Evolutionary conservation across 2,113 vertebrate species (phyloP), one percentile per base, ranked within the genome.

Genomic region (Ursus arctos): DNA sequence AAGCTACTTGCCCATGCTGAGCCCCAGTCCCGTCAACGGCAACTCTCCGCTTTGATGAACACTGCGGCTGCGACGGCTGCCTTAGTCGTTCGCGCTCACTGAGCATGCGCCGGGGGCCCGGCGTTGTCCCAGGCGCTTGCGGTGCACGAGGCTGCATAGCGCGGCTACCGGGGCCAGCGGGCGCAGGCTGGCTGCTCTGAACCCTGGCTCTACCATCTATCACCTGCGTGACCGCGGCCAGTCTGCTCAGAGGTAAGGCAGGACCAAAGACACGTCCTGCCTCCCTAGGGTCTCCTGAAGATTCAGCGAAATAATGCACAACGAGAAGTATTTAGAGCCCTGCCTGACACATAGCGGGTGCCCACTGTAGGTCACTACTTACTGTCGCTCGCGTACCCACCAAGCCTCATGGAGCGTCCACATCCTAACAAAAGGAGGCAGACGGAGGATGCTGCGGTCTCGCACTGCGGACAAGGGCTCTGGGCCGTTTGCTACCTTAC

Each of bases 391-490:
- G 0, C 1, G 6, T 21, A 7, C 49, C 33, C 14, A 7, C 26
- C 65, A 7, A 6, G 6, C 36, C 51, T 67, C 22, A 9, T 21
- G n/a, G 26, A 76, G 13, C 83, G 67, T 82, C 79, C 53, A 36
- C 7, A 13, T 22, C 71, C 47, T 77, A 40, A 22, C 43, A 21
- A 31, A 47, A 91, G 84, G 61, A 63, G 12, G 14, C 6, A 51
- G 82, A 21, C 24, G 43, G 72, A 5, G 15, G 85, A 21, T 8
- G 4, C n/a, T 13, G n/a, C 57, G 31, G 11, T 55, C 24, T 24
- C 1, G 0, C 9, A 1, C 31, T 28, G 28, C 0, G 65, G 33
- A 22, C 0, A 0, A 71, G 81, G 36, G 18, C 1, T 47, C 57
- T 33, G 81, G 63, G 33, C 7, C 16, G 4, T 49, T 53, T 18